Base-by-base conservation (phyloP, 1,140 invertebrate species). In the Ceratitis capitata region DNA sequence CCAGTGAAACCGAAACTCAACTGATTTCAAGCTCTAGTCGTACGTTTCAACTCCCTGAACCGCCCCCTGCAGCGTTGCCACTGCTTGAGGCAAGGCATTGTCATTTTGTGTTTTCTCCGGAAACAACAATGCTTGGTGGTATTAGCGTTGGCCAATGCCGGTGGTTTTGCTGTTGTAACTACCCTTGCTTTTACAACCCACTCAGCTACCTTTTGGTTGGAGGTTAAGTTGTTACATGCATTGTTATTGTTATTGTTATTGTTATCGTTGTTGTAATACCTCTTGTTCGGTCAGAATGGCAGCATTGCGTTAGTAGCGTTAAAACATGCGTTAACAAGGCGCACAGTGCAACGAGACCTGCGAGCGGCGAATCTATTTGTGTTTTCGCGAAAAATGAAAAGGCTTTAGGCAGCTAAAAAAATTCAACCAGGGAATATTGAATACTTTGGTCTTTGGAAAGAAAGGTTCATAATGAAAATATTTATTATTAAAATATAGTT, bases 241-340 rank as follows among this genome's bases (percentile, higher is more conserved):
- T 83, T 83, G 47, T 83, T 53, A 83, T 53, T 53, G 47, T 35
- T 56, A 47, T 56, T 53, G 47, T 83, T 35, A n/a, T n/a, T n/a
- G n/a, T n/a, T 78, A 26, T 78, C 45, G 69, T 78, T 78, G 47
- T 83, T 83, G 47, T 83, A 83, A 83, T 53, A 83, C 82, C 51
- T 56, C 82, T 56, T 53, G 47, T 83, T 35, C 82, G 47, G 82
- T 47, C 51, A 56, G 19, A 58, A 56, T 82, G 35, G 47, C 69
- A 56, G 26, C 49, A 39, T n/a, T n/a, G n/a, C n/a, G n/a, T n/a
- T n/a, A n/a, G 4, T 10, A 53, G 47, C 61, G 49, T 51, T 58
- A 85, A 85, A 85, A 82, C 84, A 85, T 85, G 84, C 84, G 84
- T 85, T 85, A 85, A 85, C 84, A 85, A 26, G n/a, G 56, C 39